A percentile compares a stretch with the other conserved stretches of the same genome.
phyloP scores from a whole-genome alignment of 2,797 vertebrate species.

The Craterocephalus amniculus region DNA sequence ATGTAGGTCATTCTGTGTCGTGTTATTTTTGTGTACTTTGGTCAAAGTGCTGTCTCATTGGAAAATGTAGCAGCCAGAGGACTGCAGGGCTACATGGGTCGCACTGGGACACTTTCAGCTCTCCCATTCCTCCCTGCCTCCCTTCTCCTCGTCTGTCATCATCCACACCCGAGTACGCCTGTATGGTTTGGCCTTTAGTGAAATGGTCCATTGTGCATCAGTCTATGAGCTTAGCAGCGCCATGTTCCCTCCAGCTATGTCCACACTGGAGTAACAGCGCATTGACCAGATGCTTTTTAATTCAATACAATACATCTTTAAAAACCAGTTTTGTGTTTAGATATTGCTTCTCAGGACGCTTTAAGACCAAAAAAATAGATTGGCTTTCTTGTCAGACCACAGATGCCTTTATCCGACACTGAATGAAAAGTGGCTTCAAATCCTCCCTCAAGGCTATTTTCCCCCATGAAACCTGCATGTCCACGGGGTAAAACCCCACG shows the following conservation, averaged over 20 bases:
- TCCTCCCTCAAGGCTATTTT: constrained; percentile 61
- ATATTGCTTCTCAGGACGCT: constrained; percentile 30
- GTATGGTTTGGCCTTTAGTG: constrained; percentile 66
- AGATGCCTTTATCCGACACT: constrained; percentile 46
- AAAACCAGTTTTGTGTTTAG: constrained; percentile 39
- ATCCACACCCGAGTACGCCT: constrained; percentile 63
- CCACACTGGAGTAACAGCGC: constrained; percentile 29
- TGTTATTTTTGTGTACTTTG: constrained; percentile 55
- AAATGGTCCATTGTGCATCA: constrained; percentile 67
- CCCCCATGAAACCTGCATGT: constrained; percentile 55
- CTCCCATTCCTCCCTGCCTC: constrained; percentile 32
- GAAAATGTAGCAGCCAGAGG: constrained; percentile 53
- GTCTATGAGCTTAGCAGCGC: constrained; percentile 60
- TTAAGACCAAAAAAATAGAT: constrained; percentile 18
- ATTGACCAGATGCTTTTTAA: constrained; percentile 52
- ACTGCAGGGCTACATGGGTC: constrained; percentile 55
- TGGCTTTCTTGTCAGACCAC: constrained; percentile 11
- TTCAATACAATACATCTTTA: constrained; percentile 42
- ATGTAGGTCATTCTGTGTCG: constrained; percentile 73
- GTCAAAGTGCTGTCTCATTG: constrained; percentile 62
- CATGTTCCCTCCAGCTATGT: constrained; percentile 25
- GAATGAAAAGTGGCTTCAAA: constrained; percentile 48
- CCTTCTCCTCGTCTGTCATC: constrained; percentile 53
- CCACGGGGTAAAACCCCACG: constrained; percentile 59
- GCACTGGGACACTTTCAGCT: constrained; percentile 62